Base-by-base conservation (phyloP, 2,113 vertebrate genomes). In the Proterorhinus semilunaris region DNA sequence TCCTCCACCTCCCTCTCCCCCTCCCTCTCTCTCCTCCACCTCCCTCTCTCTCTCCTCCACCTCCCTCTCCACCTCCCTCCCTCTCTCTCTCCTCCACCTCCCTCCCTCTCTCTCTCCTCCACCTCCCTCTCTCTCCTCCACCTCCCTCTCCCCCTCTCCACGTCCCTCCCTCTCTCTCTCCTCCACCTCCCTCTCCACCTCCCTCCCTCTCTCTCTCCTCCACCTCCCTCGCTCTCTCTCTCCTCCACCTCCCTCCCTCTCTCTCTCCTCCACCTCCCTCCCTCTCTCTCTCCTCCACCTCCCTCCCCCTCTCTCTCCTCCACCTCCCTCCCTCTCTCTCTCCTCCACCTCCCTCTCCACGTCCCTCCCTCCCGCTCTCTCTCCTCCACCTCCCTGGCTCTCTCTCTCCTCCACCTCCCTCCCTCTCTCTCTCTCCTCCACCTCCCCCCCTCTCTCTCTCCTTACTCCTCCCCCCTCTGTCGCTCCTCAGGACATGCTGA, bases 401-500 rank as follows among this genome's bases (percentile, higher is more conserved):
- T n/a, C n/a, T n/a, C n/a, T n/a, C n/a, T n/a, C n/a, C n/a, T n/a
- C n/a, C n/a, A n/a, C n/a, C 21, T 42, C 10, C 13, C 53, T 54
- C 17, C 16, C 4, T 8, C 15, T n/a, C n/a, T n/a, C n/a, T n/a
- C n/a, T n/a, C n/a, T n/a, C n/a, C n/a, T n/a, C n/a, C n/a, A n/a
- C n/a, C n/a, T n/a, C n/a, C n/a, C 36, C 36, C 21, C 57, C 21
- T 21, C 0, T 12, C 21, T 10, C 17, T 15, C 10, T 57, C 9
- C 10, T 36, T 36, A 36, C 2, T 16, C 13, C 15, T 44, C 53
- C 51, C 71, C 59, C 71, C 61, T 53, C 47, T 64, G 21, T 21
- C 16, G 8, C 69, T 79, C 73, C 55, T 36, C 27, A 0, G 21
- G 55, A 11, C 55, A 58, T 12, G 55, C 27, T 42, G 55, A 58